Percentiles rank a stretch among this genome's conserved stretches.
These are phyloP conservation scores for Dynastes grantii DNA, from an alignment of 2,888 invertebrate species.

Conservation along the genomic window DNA sequence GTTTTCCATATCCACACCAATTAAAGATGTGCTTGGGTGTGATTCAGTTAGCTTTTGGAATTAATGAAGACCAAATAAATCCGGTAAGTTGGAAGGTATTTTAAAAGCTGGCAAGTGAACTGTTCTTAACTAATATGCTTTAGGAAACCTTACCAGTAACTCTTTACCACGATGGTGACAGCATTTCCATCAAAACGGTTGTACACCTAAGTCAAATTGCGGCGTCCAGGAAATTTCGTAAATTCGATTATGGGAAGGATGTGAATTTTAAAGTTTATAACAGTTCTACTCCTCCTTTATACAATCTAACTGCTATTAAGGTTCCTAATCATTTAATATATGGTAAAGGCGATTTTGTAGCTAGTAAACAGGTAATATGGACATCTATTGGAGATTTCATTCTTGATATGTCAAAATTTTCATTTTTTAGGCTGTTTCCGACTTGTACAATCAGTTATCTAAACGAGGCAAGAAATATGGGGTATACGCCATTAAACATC, in stretches of 20 bases:
- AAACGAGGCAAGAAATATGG: constrained; percentile 33
- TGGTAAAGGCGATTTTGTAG: constrained; percentile 51
- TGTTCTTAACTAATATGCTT: constrained; percentile 3
- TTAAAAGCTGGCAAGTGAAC: background rate
- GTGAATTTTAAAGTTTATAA: constrained; percentile 75
- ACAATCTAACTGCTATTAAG: constrained; percentile 74
- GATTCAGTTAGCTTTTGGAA: constrained; percentile 52
- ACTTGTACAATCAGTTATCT: constrained; percentile 40
- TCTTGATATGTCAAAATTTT: background rate
- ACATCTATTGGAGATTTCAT: background rate
- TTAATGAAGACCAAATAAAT: constrained; percentile 55
- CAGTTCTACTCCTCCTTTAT: constrained; percentile 73
- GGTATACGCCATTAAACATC: constrained; percentile 45
- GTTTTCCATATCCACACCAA: constrained; percentile 54
- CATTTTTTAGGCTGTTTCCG: constrained; percentile 44
- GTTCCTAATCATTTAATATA: constrained; percentile 69
- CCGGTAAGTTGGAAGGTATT: constrained; percentile 49
- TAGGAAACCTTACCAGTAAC: constrained; percentile 67
- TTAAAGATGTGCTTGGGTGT: constrained; percentile 54
- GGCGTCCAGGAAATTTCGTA: constrained; percentile 73
- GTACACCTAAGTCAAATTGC: constrained; percentile 57
- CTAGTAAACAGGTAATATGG: constrained; percentile 46
- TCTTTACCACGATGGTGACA: constrained; percentile 66
- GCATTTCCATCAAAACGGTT: constrained; percentile 64
- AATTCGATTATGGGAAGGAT: constrained; percentile 76